Evolutionary conservation across 2,888 invertebrate genomes (phyloP), one percentile per base, ranked within the genome.

Genomic region (Ophion costatus): DNA sequence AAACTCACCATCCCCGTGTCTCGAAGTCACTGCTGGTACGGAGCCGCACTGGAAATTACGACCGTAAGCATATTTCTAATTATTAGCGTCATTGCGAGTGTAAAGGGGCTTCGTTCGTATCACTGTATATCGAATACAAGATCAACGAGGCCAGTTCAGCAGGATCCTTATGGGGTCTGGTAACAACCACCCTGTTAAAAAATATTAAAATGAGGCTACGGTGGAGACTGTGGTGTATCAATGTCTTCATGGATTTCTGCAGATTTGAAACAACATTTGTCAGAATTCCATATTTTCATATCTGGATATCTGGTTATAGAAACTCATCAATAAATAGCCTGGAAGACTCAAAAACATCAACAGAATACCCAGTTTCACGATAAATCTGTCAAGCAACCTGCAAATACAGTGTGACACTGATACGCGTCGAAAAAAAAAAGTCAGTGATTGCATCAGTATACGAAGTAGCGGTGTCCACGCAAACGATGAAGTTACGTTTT

Each of bases 21-120:
- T 79, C 83, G 57, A 80, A 71, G 76, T 82, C 83, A 66, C 87
- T 77, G 76, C 82, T 77, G 75, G 74, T 80, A 64, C 76, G 69
- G 51, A 69, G 71, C 77, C 79, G 69, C 76, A 79, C 80, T 79
- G 85, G 84, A 87, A 90, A 91, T 92, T 90, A 91, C 90, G 90
- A 88, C 87, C 90, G 87, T 90, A 91, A 91, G 90, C 91, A 90
- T 92, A 91, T 92, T 92, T 91, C 90, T 91, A 91, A 92, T 92
- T 91, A 92, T 89, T 84, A 83, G 74, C 80, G 57, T 42, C 73
- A 81, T 81, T 69, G 74, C 81, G 22, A 45, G 74, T 63, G 81
- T 63, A 64, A 71, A 64, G 45, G 83, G 63, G 63, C n/a, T 75
- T 67, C 61, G 14, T 81, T 57, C 38, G 57, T 56, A 33, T 66